Percentiles rank a stretch among this genome's conserved stretches.
phyloP scores from a whole-genome alignment of 2,113 vertebrate species.

The Osmerus eperlanus region DNA sequence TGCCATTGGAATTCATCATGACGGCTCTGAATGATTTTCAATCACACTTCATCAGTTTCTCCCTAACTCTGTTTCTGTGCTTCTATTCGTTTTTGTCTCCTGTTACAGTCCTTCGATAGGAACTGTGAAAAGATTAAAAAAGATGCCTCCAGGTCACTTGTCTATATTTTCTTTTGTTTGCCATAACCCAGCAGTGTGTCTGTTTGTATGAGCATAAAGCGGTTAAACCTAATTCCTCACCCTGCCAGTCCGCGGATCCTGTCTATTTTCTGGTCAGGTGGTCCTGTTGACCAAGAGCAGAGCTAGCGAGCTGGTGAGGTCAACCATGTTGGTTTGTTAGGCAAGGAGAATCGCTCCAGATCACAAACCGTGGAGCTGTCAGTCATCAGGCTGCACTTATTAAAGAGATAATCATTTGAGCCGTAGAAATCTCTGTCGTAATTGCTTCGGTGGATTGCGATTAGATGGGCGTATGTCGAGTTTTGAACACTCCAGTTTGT shows the following conservation, averaged over 20 bases:
- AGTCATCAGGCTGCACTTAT: conserved; percentile 14
- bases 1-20: neutral
- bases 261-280: neutral
- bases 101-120: too few species aligned
- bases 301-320: neutral
- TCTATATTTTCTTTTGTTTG: too few species aligned
- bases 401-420: conserved; percentile 20
- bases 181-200: too few species aligned
- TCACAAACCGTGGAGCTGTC: conserved; percentile 10
- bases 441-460: conserved; percentile 17
- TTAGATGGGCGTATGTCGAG: neutral
- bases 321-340: neutral
- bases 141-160: too few species aligned
- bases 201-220: too few species aligned
- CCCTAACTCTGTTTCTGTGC: neutral
- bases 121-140: too few species aligned
- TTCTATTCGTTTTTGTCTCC: too few species aligned
- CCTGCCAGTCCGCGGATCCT: neutral
- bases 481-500: too few species aligned
- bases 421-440: neutral
- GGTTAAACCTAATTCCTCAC: neutral
- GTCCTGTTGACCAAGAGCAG: neutral
- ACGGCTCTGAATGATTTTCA: neutral
- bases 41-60: neutral
- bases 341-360: conserved; percentile 2